phyloP scores from a whole-genome alignment of 2,113 vertebrate genomes.

The Sinosuthora webbiana region DNA sequence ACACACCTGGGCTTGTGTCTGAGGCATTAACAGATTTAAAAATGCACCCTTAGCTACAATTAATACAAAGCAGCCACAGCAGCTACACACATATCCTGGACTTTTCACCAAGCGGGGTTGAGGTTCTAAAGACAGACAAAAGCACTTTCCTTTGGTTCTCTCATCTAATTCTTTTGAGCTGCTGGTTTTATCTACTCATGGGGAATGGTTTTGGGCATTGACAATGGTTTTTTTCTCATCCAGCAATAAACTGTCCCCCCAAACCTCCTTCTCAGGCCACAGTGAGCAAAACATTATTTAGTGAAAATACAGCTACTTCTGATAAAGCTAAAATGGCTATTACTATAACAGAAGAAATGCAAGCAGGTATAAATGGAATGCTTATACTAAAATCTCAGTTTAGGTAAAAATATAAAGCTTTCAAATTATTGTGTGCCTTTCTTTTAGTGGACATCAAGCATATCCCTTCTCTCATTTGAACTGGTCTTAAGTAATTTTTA shows the following conservation, averaged over 20 bases:
- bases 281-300: background rate
- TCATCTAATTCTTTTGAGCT: background rate
- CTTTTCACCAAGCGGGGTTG: fast-evolving
- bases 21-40: background rate
- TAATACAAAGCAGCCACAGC: background rate
- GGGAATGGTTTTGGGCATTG: background rate
- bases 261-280: background rate
- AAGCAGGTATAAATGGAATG: background rate
- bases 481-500: background rate
- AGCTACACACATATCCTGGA: background rate
- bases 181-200: background rate
- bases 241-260: background rate
- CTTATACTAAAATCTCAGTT: background rate
- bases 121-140: background rate
- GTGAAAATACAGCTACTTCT: background rate
- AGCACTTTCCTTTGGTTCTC: background rate
- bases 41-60: background rate
- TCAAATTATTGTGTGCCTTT: background rate
- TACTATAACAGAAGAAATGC: background rate
- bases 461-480: background rate
- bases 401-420: background rate
- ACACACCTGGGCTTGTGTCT: background rate
- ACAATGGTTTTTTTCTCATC: background rate
- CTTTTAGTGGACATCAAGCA: background rate
- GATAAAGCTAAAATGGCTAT: background rate